Conservation (phyloP, 2,113 vertebrate genomes). For the Aix galericulata region DNA sequence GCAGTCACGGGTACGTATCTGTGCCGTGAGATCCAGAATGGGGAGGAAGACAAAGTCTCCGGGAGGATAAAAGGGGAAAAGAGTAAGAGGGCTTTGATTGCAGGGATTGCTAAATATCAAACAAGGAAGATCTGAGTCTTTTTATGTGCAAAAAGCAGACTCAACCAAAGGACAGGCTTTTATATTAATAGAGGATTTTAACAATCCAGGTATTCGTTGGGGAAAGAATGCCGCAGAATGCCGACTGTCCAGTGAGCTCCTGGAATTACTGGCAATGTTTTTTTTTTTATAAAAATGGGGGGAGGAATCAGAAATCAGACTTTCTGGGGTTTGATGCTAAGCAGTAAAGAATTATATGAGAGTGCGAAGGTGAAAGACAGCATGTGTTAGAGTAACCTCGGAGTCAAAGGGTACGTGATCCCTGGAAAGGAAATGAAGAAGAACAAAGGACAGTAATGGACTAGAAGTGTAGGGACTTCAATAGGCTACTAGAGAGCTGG, state of each 20-base stretch:
- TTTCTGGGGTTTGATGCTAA: not conserved
- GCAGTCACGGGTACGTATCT: not conserved
- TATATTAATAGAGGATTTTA: not conserved
- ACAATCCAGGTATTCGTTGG: not conserved
- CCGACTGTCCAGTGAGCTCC: not conserved
- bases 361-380: not conserved
- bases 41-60: not conserved
- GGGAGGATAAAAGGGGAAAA: not conserved
- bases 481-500: not conserved
- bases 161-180: not conserved
- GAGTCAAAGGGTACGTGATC: not conserved
- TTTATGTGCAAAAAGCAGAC: not conserved
- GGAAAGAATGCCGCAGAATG: not conserved
- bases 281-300: not conserved
- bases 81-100: not conserved
- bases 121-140: not conserved
- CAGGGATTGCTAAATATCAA: not conserved
- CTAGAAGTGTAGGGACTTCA: not conserved
- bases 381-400: not conserved
- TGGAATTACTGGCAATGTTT: not conserved
- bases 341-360: not conserved
- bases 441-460: not conserved
- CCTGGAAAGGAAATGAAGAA: not conserved
- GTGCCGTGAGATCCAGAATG: not conserved
- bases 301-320: not conserved